A percentile compares a stretch with the other conserved stretches of the same genome.
Evolutionary conservation across 1,140 invertebrate genomes (phyloP).

Genomic region (Plectus sambesii): DNA sequence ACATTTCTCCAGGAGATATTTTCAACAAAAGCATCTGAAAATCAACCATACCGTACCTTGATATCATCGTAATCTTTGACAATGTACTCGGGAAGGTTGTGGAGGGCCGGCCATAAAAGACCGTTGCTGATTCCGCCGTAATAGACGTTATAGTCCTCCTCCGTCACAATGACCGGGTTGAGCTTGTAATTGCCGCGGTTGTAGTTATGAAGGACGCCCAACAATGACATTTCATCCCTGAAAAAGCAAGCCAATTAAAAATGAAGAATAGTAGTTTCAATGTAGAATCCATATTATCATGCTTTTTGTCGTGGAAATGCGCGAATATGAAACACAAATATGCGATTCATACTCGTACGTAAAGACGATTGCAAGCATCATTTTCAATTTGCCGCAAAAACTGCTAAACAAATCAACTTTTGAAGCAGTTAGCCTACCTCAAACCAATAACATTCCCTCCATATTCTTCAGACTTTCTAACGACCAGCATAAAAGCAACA

Average conservation of each 20-base stretch:
- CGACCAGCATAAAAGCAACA: too few species aligned
- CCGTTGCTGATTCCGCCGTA: conserved; percentile 44
- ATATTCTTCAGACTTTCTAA: too few species aligned
- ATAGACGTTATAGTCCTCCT: conserved; percentile 42
- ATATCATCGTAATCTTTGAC: conserved; percentile 40
- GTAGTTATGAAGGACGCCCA: conserved; percentile 44
- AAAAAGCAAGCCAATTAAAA: conserved; percentile 14
- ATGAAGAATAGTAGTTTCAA: too few species aligned
- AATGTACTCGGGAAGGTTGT: conserved; percentile 46
- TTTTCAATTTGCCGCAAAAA: too few species aligned
- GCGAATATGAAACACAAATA: too few species aligned
- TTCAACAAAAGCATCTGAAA: not conserved
- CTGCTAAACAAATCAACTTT: too few species aligned
- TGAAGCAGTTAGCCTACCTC: too few species aligned
- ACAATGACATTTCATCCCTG: conserved; percentile 41
- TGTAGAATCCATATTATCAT: too few species aligned
- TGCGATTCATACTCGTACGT: too few species aligned
- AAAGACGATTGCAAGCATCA: too few species aligned
- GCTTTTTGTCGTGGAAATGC: too few species aligned
- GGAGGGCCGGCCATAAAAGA: conserved; percentile 41
- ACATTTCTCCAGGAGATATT: conserved; percentile 10
- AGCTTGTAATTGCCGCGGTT: conserved; percentile 42
- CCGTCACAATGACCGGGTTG: conserved; percentile 43
- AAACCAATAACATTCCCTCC: too few species aligned
- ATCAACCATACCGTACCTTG: conserved; percentile 9